phyloP scores from a whole-genome alignment of 2,797 vertebrate species.

The Manis javanica region DNA sequence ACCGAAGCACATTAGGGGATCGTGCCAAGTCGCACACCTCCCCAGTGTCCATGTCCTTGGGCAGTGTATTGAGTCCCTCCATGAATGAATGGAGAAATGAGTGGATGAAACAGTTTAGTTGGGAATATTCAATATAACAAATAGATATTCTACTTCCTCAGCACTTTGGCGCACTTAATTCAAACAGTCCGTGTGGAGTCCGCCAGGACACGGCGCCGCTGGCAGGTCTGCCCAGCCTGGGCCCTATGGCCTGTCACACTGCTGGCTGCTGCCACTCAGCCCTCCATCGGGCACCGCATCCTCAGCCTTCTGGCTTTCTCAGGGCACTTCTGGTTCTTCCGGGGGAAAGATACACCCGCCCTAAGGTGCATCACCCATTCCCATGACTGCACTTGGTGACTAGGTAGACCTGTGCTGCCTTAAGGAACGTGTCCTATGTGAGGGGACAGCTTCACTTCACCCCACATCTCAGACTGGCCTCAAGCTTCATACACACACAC shows the following conservation, averaged over 20 bases:
- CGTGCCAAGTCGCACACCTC: not conserved
- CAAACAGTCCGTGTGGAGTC: not conserved
- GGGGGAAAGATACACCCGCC: not conserved
- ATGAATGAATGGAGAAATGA: not conserved
- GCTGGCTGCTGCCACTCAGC: not conserved
- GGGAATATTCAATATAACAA: not conserved
- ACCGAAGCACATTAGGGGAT: not conserved
- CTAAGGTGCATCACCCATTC: not conserved
- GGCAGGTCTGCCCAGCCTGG: not conserved
- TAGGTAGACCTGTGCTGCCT: not conserved
- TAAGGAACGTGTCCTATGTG: not conserved
- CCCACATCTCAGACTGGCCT: not conserved
- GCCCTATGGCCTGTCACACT: fast-evolving
- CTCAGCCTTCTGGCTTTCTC: not conserved
- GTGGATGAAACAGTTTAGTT: not conserved
- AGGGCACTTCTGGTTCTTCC: not conserved
- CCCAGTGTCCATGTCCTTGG: not conserved
- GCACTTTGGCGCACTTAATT: not conserved
- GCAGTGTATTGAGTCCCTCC: not conserved
- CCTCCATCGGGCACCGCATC: not conserved
- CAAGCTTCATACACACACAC: not conserved
- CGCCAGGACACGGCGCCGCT: not conserved
- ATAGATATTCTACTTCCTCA: not conserved
- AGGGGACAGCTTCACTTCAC: not conserved
- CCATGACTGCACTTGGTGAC: not conserved